phyloP scores from a whole-genome alignment of 2,888 invertebrate species.

The Cryptocheilus praepositus region DNA sequence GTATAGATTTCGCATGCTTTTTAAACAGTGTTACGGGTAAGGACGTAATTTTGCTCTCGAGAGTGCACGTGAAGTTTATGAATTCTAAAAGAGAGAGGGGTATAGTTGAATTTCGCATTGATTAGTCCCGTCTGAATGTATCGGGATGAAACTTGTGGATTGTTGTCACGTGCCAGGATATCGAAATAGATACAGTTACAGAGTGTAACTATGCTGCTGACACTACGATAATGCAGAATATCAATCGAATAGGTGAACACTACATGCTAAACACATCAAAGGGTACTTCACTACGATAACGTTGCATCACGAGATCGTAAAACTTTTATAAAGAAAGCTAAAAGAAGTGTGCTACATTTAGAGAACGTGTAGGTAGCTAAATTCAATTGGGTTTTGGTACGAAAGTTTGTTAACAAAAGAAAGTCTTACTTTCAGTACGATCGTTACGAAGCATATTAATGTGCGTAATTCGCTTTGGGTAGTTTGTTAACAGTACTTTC shows the following conservation, averaged over 20 bases:
- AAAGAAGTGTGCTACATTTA: neutral
- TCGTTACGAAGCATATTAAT: no score
- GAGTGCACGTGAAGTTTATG: neutral
- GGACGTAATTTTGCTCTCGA: conserved; percentile 6
- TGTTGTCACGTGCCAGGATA: conserved; percentile 35
- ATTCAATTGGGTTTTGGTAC: no score
- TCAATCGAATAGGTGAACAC: conserved; percentile 47
- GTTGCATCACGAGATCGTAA: conserved; percentile 17
- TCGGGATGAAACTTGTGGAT: neutral
- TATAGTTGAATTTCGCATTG: neutral
- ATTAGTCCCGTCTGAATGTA: neutral
- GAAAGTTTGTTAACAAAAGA: no score
- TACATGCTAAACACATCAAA: conserved; percentile 60
- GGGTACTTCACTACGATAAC: conserved; percentile 25
- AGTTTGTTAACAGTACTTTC: no score
- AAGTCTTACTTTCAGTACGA: no score
- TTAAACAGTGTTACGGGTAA: conserved; percentile 24
- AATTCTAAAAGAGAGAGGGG: no score
- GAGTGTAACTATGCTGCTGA: conserved; percentile 19
- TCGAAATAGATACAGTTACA: conserved; percentile 20
- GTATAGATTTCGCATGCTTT: conserved; percentile 51
- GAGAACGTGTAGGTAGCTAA: neutral
- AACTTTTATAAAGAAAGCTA: neutral
- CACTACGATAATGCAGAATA: conserved; percentile 56
- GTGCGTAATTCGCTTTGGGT: no score